A percentile compares a stretch with the other conserved stretches of the same genome.
phyloP scores from a whole-genome alignment of 2,797 vertebrate genomes.

The Gallinago nigripennis region DNA sequence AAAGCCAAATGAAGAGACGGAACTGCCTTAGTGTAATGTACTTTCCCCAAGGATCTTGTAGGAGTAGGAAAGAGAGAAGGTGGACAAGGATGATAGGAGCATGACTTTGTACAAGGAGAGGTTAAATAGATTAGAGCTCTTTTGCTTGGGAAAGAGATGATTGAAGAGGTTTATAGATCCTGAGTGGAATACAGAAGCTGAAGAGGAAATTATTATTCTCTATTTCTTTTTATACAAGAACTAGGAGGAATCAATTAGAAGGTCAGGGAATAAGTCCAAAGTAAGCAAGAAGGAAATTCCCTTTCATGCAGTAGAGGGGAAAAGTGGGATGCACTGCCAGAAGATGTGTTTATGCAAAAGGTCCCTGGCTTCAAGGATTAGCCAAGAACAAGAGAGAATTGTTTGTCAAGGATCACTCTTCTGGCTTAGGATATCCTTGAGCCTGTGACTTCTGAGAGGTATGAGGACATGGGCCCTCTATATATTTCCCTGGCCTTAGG shows the following conservation, averaged over 20 bases:
- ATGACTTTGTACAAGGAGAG: not conserved
- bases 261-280: not conserved
- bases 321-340: not conserved
- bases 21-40: not conserved
- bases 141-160: not conserved
- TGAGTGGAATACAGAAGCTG: not conserved
- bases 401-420: not conserved
- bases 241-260: not conserved
- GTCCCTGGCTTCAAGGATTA: not conserved
- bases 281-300: not conserved
- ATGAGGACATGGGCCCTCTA: rapidly evolving
- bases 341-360: not conserved
- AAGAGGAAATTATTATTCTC: not conserved
- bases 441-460: not conserved
- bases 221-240: not conserved
- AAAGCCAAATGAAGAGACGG: not conserved
- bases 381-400: not conserved
- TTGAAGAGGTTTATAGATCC: not conserved
- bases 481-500: not conserved
- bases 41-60: not conserved
- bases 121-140: not conserved
- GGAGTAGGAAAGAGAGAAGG: not conserved
- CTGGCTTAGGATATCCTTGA: not conserved
- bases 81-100: not conserved
- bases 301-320: not conserved